phyloP scores from a whole-genome alignment of 2,797 vertebrate species.

The Phataginus tetradactyla region DNA sequence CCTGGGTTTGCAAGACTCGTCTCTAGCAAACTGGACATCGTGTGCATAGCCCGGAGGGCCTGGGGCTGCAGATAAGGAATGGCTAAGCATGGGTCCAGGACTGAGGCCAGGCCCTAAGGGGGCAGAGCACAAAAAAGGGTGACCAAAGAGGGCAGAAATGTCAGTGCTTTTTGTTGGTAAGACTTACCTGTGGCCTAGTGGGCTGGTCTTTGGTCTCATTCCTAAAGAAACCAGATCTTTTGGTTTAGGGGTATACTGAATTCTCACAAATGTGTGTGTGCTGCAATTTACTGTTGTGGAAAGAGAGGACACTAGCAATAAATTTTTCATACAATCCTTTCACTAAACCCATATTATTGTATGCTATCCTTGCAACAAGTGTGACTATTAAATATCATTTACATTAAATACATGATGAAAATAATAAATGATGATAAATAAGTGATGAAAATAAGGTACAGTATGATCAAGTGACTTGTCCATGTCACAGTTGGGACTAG shows the following conservation, averaged over 20 bases:
- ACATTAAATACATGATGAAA: background rate
- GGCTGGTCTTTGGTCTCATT: background rate
- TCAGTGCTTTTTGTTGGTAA: background rate
- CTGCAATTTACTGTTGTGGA: background rate
- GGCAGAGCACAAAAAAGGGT: background rate
- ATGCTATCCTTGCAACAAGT: background rate
- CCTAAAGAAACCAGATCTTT: background rate
- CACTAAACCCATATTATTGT: background rate
- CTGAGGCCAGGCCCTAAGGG: background rate
- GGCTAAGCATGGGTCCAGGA: background rate
- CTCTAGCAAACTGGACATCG: background rate
- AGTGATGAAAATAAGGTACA: background rate
- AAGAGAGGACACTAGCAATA: background rate
- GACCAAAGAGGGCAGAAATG: background rate
- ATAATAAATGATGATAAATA: background rate
- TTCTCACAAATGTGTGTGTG: background rate
- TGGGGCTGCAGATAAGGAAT: slow-evolving; percentile 18
- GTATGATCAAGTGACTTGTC: background rate
- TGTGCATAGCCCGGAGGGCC: background rate
- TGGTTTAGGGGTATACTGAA: background rate
- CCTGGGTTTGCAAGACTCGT: slow-evolving; percentile 25
- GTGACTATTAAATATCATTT: background rate
- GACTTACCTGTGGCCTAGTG: background rate
- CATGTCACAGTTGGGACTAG: background rate
- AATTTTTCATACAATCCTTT: background rate